These are phyloP conservation scores for Hystrix cristata DNA, from an alignment of 2,113 vertebrate species.

Conservation along the genomic window DNA sequence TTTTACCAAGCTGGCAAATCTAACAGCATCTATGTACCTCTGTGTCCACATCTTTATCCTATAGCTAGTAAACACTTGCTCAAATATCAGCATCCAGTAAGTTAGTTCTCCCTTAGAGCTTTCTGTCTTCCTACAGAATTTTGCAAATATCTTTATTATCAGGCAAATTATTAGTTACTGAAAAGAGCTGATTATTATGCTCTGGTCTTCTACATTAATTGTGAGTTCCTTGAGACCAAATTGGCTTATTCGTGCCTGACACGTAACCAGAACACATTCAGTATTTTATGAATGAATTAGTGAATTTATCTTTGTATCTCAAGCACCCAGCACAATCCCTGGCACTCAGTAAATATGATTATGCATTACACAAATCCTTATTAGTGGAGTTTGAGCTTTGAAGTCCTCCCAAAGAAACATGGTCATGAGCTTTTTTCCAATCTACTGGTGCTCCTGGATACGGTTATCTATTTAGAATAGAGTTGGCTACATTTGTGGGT, in stretches of 20 bases:
- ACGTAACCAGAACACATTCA: neutral
- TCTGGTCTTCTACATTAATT: neutral
- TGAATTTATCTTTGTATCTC: neutral
- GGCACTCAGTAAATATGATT: neutral
- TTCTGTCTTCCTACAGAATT: neutral
- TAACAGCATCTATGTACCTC: neutral
- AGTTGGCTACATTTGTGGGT: rapidly evolving
- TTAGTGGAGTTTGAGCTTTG: neutral
- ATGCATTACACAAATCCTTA: neutral
- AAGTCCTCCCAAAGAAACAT: neutral
- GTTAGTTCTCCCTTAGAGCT: neutral
- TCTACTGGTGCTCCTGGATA: neutral
- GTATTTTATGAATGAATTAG: neutral
- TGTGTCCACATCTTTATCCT: neutral
- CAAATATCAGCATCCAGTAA: neutral
- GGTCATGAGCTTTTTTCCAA: too few species aligned
- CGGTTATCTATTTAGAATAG: neutral
- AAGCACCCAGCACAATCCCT: neutral
- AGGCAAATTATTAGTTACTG: neutral
- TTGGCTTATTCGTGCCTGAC: neutral
- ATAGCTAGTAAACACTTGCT: neutral
- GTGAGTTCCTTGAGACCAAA: neutral
- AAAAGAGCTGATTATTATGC: neutral
- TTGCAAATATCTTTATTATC: neutral
- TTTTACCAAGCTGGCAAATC: neutral